These are phyloP conservation scores for Apteryx owenii DNA, from an alignment of 2,113 vertebrate species.

Conservation along the genomic window DNA sequence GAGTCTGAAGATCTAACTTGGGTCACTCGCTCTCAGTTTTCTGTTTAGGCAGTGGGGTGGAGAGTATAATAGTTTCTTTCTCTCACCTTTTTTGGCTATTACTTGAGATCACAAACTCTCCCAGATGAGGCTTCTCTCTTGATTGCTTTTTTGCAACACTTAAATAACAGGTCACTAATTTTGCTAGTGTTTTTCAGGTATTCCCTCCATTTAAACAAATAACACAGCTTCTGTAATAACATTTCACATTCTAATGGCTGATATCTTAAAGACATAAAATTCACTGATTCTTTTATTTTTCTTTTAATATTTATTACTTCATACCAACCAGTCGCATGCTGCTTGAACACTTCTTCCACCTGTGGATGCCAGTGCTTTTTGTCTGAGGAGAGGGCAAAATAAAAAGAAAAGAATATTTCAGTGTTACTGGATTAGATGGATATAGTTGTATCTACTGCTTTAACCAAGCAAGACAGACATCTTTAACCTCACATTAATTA, in stretches of 20 bases:
- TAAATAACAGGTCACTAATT: accelerated
- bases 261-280: neutral
- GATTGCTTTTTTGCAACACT: neutral
- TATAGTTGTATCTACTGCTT: neutral
- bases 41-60: neutral
- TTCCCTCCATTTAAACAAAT: neutral
- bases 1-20: neutral
- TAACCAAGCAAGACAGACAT: too few species aligned
- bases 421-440: neutral
- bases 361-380: conserved; percentile 95
- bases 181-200: neutral
- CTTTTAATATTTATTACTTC: conserved; percentile 46
- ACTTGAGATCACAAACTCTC: neutral
- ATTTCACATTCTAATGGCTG: neutral
- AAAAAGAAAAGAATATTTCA: conserved; percentile 37
- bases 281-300: neutral
- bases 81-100: neutral
- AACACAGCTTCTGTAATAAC: neutral
- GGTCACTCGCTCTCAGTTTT: neutral
- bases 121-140: neutral
- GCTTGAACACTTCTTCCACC: conserved; percentile 97
- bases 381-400: conserved; percentile 75
- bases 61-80: neutral
- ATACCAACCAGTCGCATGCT: conserved; percentile 98
- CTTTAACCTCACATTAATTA: neutral